Percentiles rank a stretch among this genome's conserved stretches.
Evolutionary conservation across 2,888 invertebrate genomes (phyloP).

Genomic region (Deilephila porcellus): DNA sequence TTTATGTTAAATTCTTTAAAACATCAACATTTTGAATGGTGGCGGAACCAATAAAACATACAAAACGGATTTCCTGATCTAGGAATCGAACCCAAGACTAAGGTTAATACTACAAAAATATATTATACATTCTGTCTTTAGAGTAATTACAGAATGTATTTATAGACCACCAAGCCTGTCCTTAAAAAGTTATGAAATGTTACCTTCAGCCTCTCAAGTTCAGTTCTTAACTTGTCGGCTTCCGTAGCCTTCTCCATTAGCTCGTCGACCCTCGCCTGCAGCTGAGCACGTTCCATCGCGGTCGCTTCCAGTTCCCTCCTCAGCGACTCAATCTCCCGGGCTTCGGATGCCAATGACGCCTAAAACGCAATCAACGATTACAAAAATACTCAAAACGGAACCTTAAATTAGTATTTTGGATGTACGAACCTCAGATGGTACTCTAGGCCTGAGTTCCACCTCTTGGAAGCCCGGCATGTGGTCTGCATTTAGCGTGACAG

Average conservation of each 20-base stretch:
- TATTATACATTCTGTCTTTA: no score
- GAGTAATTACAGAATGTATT: no score
- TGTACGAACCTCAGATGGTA: conserved; percentile 75
- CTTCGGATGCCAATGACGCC: conserved; percentile 77
- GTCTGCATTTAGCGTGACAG: conserved; percentile 77
- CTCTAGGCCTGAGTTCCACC: conserved; percentile 74
- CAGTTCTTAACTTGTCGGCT: conserved; percentile 87
- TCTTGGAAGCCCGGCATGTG: conserved; percentile 82
- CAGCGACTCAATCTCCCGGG: conserved; percentile 87
- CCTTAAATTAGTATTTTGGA: conserved; percentile 1
- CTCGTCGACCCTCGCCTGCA: conserved; percentile 86
- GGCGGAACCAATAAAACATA: no score
- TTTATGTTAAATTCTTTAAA: no score
- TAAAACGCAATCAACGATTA: conserved; percentile 40
- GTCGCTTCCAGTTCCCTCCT: conserved; percentile 86
- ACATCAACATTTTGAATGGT: no score
- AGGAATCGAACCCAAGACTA: no score
- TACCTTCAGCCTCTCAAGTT: conserved; percentile 89
- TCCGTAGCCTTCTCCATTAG: conserved; percentile 87
- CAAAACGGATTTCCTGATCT: no score
- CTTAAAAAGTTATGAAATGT: no score
- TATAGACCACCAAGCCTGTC: no score
- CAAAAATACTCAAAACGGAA: conserved; percentile 14
- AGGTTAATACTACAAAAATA: no score
- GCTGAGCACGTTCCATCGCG: conserved; percentile 86